phyloP scores from a whole-genome alignment of 2,797 vertebrate genomes.

The Notoglanidium macrostoma region DNA sequence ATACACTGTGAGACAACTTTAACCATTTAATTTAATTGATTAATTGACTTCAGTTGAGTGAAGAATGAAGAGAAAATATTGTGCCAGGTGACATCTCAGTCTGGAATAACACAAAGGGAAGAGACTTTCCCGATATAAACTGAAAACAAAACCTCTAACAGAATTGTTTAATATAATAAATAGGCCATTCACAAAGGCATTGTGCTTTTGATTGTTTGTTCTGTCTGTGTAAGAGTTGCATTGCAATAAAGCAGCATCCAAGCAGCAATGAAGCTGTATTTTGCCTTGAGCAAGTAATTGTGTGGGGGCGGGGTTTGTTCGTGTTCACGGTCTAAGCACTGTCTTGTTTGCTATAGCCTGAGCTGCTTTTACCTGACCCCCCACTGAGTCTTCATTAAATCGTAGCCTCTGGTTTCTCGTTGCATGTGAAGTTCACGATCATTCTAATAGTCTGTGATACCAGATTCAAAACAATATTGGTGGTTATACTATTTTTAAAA shows the following conservation, averaged over 20 bases:
- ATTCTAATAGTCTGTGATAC: neutral
- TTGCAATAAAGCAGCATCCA: neutral
- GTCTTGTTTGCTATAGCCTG: neutral
- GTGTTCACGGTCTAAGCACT: neutral
- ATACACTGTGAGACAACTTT: neutral
- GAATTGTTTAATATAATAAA: constrained; percentile 1
- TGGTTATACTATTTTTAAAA: neutral
- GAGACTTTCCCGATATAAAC: neutral
- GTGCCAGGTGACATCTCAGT: neutral
- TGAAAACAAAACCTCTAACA: neutral
- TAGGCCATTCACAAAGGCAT: neutral
- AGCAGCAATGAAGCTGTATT: neutral
- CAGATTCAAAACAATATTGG: neutral
- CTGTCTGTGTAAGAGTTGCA: neutral
- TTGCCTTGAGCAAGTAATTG: constrained; percentile 6
- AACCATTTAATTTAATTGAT: neutral
- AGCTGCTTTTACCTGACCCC: neutral
- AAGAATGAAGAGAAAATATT: neutral
- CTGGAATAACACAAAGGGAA: neutral
- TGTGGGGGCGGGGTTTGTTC: neutral
- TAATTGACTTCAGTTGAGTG: neutral
- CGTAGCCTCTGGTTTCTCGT: neutral
- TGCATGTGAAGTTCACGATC: neutral
- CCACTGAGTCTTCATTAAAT: constrained; percentile 1
- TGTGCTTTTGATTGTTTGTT: neutral